These are phyloP conservation scores for Chalcis sispes DNA, from an alignment of 2,888 invertebrate genomes.

Conservation along the genomic window DNA sequence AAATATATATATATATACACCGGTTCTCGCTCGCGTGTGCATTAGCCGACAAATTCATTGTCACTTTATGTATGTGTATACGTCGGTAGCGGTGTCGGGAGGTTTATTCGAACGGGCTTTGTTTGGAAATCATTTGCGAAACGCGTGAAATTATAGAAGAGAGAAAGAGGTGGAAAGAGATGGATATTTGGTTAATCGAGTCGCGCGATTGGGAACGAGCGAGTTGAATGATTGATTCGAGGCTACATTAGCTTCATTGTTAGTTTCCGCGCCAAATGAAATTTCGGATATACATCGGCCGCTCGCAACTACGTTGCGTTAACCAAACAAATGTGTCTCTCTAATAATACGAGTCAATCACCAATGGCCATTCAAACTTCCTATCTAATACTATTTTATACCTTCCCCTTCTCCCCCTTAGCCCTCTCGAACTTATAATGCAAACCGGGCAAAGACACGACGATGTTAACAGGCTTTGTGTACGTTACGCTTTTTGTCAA, in stretches of 20 bases:
- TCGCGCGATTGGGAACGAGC: not conserved
- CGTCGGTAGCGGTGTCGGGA: not conserved
- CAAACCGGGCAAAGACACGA: too few relatives aligned
- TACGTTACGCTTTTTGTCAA: too few relatives aligned
- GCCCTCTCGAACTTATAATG: too few relatives aligned
- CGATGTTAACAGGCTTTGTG: too few relatives aligned
- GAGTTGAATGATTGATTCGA: slow-evolving; percentile 23
- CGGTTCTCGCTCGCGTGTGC: not conserved
- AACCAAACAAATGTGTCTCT: not conserved
- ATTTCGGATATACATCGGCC: slow-evolving; percentile 15
- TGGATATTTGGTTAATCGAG: slow-evolving; percentile 32
- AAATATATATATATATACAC: slow-evolving; percentile 2
- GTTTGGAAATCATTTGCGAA: slow-evolving; percentile 34
- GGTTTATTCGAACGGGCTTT: slow-evolving; percentile 23
- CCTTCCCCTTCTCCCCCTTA: too few relatives aligned
- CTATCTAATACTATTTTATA: too few relatives aligned
- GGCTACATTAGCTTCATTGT: slow-evolving; percentile 35
- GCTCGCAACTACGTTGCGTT: too few relatives aligned
- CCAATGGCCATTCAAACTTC: too few relatives aligned
- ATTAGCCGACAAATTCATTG: not conserved
- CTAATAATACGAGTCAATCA: not conserved
- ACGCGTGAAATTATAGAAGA: slow-evolving; percentile 34
- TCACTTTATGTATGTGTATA: too few relatives aligned
- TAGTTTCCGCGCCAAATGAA: slow-evolving; percentile 17
- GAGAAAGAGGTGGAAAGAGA: too few relatives aligned